Conservation (phyloP, 2,113 vertebrate species). For the Carettochelys insculpta region DNA sequence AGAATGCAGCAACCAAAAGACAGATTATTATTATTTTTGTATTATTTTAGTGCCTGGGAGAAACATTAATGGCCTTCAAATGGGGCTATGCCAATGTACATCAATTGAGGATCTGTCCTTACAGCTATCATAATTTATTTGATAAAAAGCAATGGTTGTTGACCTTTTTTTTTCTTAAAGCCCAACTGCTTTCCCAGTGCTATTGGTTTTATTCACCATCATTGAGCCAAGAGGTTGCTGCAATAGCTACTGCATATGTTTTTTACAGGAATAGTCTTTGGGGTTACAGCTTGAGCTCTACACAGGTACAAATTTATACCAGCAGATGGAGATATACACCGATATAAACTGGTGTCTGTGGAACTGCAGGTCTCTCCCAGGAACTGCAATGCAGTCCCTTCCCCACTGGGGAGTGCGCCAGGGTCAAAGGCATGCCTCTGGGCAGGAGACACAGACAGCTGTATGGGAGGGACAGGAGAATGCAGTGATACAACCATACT, state of each 20-base stretch:
- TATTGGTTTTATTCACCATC: neutral
- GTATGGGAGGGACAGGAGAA: too few relatives aligned
- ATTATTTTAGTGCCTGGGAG: neutral
- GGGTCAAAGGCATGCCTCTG: too few relatives aligned
- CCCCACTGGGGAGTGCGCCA: too few relatives aligned
- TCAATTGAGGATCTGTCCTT: neutral
- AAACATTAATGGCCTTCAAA: neutral
- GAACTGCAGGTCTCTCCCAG: too few relatives aligned
- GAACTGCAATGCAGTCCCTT: too few relatives aligned
- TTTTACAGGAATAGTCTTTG: neutral
- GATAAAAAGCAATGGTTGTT: neutral
- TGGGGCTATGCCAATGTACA: neutral
- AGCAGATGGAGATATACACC: too few relatives aligned
- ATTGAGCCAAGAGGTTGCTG: neutral
- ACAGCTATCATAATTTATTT: neutral
- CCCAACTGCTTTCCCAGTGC: neutral
- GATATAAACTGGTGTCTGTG: too few relatives aligned
- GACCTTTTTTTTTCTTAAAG: neutral
- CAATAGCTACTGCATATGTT: neutral
- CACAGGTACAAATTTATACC: too few relatives aligned
- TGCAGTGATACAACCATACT: too few relatives aligned
- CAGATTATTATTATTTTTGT: neutral
- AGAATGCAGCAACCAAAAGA: neutral
- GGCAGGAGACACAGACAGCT: too few relatives aligned
- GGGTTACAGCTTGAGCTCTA: neutral